phyloP scores from a whole-genome alignment of 2,113 vertebrate species.

The Pygoscelis antarcticus region DNA sequence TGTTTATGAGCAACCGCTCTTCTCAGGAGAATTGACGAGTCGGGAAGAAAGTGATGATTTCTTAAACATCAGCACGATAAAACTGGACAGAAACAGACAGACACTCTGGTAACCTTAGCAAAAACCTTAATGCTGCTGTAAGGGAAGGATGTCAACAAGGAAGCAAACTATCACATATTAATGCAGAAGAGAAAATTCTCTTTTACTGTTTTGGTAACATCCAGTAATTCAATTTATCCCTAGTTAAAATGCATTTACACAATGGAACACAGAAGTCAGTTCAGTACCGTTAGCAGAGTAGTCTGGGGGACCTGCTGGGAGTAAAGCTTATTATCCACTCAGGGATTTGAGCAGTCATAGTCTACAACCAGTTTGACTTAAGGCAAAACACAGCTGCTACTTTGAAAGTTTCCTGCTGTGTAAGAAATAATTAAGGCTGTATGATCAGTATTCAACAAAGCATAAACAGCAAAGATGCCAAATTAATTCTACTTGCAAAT shows the following conservation, averaged over 20 bases:
- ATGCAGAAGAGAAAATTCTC: background rate
- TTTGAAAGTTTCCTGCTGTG: constrained; percentile 56
- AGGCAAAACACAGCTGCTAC: constrained; percentile 62
- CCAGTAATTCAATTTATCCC: background rate
- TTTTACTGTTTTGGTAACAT: background rate
- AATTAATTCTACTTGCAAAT: background rate
- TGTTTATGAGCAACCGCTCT: background rate
- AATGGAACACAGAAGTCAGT: background rate
- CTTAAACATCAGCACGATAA: background rate
- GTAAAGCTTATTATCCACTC: constrained; percentile 34
- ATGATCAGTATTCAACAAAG: background rate
- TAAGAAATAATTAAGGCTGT: constrained; percentile 62
- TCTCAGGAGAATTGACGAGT: background rate
- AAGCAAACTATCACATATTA: background rate
- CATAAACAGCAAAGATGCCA: background rate
- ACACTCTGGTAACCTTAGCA: background rate
- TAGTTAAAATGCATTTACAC: constrained; percentile 14
- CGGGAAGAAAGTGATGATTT: background rate
- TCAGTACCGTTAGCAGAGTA: accelerated
- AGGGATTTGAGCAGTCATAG: constrained; percentile 22
- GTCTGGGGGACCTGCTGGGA: background rate
- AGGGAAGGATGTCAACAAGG: background rate
- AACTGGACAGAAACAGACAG: background rate
- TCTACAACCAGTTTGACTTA: constrained; percentile 48
- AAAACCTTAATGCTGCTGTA: background rate